Evolutionary conservation across 2,113 vertebrate species (phyloP).

Genomic region (Phylloscopus trochilus): DNA sequence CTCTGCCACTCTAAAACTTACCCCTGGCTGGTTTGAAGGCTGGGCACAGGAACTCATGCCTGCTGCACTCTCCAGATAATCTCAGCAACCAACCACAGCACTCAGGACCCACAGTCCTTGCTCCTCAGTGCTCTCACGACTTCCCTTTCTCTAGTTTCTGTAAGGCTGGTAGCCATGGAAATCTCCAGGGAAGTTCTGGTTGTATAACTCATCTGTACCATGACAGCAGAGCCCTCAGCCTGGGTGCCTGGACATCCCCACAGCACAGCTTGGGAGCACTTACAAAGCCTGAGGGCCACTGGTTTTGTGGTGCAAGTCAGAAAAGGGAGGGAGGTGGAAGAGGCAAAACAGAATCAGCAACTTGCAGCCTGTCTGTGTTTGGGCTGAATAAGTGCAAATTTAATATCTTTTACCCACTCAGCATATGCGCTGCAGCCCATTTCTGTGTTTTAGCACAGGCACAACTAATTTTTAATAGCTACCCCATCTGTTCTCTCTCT

Average conservation of each 20-base stretch:
- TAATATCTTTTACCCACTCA: background rate
- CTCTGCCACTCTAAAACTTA: fast-evolving
- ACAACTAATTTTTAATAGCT: slow-evolving; percentile 1
- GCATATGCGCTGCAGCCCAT: background rate
- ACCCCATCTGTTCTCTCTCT: background rate
- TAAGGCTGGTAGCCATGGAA: background rate
- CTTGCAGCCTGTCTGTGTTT: background rate
- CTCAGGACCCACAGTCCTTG: background rate
- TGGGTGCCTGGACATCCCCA: background rate
- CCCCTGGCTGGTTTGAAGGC: background rate
- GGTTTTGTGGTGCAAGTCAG: background rate
- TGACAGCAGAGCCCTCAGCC: background rate
- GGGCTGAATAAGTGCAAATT: background rate
- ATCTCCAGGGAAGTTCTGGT: background rate
- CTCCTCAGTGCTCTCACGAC: background rate
- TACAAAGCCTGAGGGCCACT: background rate
- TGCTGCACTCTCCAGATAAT: background rate
- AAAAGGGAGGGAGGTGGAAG: background rate
- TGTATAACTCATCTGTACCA: background rate
- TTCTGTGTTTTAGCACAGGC: slow-evolving; percentile 12
- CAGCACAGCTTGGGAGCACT: background rate
- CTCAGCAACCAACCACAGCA: background rate
- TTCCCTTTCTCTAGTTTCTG: background rate
- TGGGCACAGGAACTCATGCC: fast-evolving
- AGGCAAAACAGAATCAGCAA: background rate